These are phyloP conservation scores for Beris morrisii DNA, from an alignment of 2,888 invertebrate species.

Conservation along the genomic window DNA sequence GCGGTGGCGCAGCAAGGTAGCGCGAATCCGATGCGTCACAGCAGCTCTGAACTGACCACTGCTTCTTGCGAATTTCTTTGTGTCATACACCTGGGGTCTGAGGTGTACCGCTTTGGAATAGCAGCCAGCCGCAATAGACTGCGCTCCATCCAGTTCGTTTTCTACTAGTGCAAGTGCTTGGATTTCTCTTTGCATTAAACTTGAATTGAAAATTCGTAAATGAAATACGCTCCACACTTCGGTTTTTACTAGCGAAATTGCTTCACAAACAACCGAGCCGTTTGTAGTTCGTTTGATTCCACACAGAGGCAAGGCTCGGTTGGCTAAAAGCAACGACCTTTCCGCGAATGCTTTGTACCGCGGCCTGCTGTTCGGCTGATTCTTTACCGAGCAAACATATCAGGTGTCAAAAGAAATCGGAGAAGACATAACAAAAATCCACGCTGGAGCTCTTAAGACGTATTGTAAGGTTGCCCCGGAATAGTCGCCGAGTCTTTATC, in stretches of 20 bases:
- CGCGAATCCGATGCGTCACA: conserved; percentile 18
- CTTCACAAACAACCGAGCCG: no score
- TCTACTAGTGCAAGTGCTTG: no score
- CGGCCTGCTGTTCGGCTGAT: conserved; percentile 1
- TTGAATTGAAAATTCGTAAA: no score
- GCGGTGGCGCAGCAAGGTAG: conserved; percentile 2
- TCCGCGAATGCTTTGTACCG: conserved; percentile 5
- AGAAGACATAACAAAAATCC: conserved; percentile 24
- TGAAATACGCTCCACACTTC: no score
- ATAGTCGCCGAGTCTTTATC: background rate
- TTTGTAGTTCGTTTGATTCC: no score
- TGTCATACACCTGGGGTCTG: conserved; percentile 9
- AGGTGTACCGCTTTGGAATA: background rate
- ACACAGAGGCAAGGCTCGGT: no score
- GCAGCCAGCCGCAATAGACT: background rate
- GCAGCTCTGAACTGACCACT: background rate
- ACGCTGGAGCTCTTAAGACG: conserved; percentile 17
- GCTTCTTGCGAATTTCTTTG: conserved; percentile 18
- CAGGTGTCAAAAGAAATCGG: conserved; percentile 29
- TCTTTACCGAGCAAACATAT: conserved; percentile 14
- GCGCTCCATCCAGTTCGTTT: no score
- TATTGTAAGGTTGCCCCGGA: conserved; percentile 14
- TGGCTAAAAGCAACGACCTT: conserved; percentile 28
- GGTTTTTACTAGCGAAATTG: no score
- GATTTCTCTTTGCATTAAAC: no score